phyloP scores from a whole-genome alignment of 2,113 vertebrate genomes.

The Thalassarche chlororhynchos region DNA sequence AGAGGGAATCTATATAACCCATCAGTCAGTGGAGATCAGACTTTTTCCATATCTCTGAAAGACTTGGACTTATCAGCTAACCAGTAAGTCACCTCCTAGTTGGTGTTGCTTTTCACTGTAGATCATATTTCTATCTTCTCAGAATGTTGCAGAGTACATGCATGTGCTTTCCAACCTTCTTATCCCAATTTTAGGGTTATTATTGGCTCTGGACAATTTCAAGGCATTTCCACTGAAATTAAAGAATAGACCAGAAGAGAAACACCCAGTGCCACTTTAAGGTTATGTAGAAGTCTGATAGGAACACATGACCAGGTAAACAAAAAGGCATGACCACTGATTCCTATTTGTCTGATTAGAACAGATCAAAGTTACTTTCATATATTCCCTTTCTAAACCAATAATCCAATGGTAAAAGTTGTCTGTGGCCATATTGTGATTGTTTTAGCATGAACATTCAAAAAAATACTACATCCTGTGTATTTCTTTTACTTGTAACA shows the following conservation, averaged over 20 bases:
- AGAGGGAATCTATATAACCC: not conserved
- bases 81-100: not conserved
- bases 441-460: not conserved
- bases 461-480: not conserved
- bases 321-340: not conserved
- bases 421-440: not conserved
- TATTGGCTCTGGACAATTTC: not conserved
- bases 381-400: not conserved
- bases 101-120: not conserved
- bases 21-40: not conserved
- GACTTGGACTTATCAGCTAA: not conserved
- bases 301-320: not conserved
- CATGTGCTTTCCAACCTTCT: not conserved
- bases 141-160: not conserved
- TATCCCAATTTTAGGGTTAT: not conserved
- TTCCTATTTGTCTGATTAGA: not conserved
- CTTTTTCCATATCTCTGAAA: not conserved
- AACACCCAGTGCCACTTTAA: not conserved
- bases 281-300: not conserved
- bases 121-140: not conserved
- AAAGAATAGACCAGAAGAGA: not conserved
- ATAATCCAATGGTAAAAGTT: not conserved
- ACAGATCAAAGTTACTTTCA: not conserved
- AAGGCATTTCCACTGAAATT: not conserved
- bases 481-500: not conserved